Percentiles rank a stretch among this genome's conserved stretches.
Conservation (phyloP, 2,113 vertebrate species). For the Illadopsis cleaveri region DNA sequence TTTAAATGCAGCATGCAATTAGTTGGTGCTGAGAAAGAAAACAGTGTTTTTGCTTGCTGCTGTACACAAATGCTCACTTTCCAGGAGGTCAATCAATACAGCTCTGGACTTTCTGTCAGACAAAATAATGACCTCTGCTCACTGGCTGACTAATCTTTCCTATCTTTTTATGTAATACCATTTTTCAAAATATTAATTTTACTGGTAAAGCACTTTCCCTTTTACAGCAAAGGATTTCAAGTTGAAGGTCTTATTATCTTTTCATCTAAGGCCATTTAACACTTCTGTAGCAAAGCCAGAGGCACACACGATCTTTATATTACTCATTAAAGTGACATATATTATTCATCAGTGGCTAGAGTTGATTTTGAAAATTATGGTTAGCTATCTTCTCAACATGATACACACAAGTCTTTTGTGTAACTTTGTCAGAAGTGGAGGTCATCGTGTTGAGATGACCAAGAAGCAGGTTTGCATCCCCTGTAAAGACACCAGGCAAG, state of each 20-base stretch:
- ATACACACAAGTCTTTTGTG: rapidly evolving
- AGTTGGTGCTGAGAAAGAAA: neutral
- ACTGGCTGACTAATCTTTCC: neutral
- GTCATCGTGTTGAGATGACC: neutral
- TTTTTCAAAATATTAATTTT: conserved; percentile 55
- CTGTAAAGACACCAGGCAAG: neutral
- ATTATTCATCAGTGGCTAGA: neutral
- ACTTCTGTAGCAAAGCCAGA: neutral
- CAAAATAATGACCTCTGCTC: neutral
- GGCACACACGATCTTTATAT: conserved; percentile 1
- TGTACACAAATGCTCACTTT: neutral
- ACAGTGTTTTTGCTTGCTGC: neutral
- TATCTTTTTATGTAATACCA: neutral
- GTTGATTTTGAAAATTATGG: neutral
- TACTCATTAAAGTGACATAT: neutral
- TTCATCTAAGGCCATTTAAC: neutral
- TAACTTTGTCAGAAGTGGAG: neutral
- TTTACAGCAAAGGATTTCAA: conserved; percentile 30
- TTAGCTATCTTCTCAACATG: neutral
- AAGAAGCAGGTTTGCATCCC: neutral
- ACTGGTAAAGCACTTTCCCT: conserved; percentile 20
- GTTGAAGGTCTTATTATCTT: neutral
- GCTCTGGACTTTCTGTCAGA: neutral
- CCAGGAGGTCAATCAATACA: neutral
- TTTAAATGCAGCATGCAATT: neutral